Percentiles rank a stretch among this genome's conserved stretches.
These are phyloP conservation scores for Pterois miles DNA, from an alignment of 2,797 vertebrate genomes.

Conservation along the genomic window DNA sequence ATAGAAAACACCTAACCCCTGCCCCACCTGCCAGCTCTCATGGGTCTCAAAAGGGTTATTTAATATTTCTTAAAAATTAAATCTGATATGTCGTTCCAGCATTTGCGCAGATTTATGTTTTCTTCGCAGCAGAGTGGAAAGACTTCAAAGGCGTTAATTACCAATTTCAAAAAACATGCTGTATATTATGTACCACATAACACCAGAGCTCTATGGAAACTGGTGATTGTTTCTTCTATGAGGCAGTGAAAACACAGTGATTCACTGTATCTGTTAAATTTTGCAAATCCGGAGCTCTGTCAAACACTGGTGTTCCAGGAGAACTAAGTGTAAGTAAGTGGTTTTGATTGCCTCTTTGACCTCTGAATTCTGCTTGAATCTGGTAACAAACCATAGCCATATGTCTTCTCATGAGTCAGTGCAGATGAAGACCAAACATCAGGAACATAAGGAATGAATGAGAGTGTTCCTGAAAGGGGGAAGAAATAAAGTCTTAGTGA, in stretches of 20 bases:
- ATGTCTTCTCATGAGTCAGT: slow-evolving; percentile 55
- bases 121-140: slow-evolving; percentile 7
- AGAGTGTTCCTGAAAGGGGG: slow-evolving; percentile 23
- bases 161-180: slow-evolving; percentile 1
- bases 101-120: slow-evolving; percentile 36
- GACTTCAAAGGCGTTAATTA: slow-evolving; percentile 16
- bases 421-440: slow-evolving; percentile 54
- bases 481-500: slow-evolving; percentile 2
- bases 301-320: slow-evolving; percentile 35
- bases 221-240: slow-evolving; percentile 32
- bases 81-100: slow-evolving; percentile 22
- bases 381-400: slow-evolving; percentile 43
- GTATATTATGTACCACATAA: slow-evolving; percentile 29
- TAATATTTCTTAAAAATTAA: slow-evolving; percentile 41
- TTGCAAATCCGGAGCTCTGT: slow-evolving; percentile 38
- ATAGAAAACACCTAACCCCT: slow-evolving; percentile 45
- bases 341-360: slow-evolving; percentile 58
- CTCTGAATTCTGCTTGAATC: slow-evolving; percentile 24
- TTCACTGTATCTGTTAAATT: slow-evolving; percentile 33
- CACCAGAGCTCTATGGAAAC: slow-evolving; percentile 46
- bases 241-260: slow-evolving; percentile 50
- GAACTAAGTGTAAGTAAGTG: slow-evolving; percentile 32
- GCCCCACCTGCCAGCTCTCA: slow-evolving; percentile 46
- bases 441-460: slow-evolving; percentile 64
- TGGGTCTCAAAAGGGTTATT: slow-evolving; percentile 34